Conservation (phyloP, 1,140 invertebrate species). For the Sitodiplosis mosellana region DNA sequence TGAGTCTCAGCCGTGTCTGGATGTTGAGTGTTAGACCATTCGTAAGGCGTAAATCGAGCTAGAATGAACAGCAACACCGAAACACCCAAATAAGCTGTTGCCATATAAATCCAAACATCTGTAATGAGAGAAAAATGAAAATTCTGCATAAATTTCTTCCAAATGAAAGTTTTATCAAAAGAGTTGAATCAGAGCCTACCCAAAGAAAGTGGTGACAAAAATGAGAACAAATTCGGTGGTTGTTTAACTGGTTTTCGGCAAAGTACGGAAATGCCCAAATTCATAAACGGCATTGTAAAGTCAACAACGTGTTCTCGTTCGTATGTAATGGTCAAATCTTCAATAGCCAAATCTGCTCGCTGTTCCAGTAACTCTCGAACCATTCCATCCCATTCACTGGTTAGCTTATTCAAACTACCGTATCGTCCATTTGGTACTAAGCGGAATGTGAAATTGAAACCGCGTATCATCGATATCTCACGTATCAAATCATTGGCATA, state of each 20-base stretch:
- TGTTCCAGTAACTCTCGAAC: conserved; percentile 78
- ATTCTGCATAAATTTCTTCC: too few relatives aligned
- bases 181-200: too few relatives aligned
- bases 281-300: conserved; percentile 94
- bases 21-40: conserved; percentile 80
- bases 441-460: conserved; percentile 78
- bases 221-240: conserved; percentile 80
- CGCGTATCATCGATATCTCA: conserved; percentile 69
- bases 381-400: conserved; percentile 84
- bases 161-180: too few relatives aligned
- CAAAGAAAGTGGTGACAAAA: conserved; percentile 78
- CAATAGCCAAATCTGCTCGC: conserved; percentile 80
- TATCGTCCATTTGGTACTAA: conserved; percentile 65
- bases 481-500: conserved; percentile 74
- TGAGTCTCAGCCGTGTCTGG: conserved; percentile 70
- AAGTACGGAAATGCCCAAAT: conserved; percentile 82
- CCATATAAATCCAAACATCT: conserved; percentile 91
- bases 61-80: conserved; percentile 84
- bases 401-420: conserved; percentile 55
- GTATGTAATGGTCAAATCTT: conserved; percentile 85
- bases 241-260: conserved; percentile 81
- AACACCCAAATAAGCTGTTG: conserved; percentile 80
- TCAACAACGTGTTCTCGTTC: conserved; percentile 66
- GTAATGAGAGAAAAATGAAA: too few relatives aligned
- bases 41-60: conserved; percentile 77